A percentile compares a stretch with the other conserved stretches of the same genome.
Conservation (phyloP, 1,140 invertebrate species). For the Acromyrmex heyeri region DNA sequence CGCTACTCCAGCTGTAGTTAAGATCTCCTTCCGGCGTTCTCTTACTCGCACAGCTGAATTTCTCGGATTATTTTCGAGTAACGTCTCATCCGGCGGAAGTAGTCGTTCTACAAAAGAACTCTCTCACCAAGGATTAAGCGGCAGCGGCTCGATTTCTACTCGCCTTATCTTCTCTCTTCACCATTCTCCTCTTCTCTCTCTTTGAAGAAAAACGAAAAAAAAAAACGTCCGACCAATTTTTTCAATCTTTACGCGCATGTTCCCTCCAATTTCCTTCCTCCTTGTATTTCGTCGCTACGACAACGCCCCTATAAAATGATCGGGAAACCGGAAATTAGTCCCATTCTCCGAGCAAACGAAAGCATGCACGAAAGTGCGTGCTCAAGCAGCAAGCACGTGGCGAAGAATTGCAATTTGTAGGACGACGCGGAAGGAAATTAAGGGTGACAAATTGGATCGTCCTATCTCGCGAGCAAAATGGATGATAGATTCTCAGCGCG, state of each 20-base stretch:
- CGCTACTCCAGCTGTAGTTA: constrained; percentile 46
- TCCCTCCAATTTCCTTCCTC: not conserved
- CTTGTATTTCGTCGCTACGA: not conserved
- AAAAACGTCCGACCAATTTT: constrained; percentile 48
- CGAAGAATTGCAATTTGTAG: constrained; percentile 21
- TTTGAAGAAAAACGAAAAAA: too few species aligned
- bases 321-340: constrained; percentile 19
- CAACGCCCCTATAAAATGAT: constrained; percentile 13
- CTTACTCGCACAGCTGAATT: constrained; percentile 16
- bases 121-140: constrained; percentile 54
- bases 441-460: constrained; percentile 11
- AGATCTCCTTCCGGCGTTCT: not conserved
- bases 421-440: not conserved
- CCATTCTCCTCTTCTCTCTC: not conserved
- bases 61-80: constrained; percentile 52
- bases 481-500: not conserved
- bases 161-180: not conserved
- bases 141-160: not conserved
- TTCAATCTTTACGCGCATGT: constrained; percentile 52
- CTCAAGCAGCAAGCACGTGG: constrained; percentile 15
- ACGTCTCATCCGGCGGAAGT: constrained; percentile 56
- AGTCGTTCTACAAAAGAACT: constrained; percentile 42
- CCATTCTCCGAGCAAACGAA: constrained; percentile 21
- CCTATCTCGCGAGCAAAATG: not conserved
- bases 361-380: constrained; percentile 34